Base-by-base conservation (phyloP, 2,888 invertebrate species). In the Notodonta ziczac region DNA sequence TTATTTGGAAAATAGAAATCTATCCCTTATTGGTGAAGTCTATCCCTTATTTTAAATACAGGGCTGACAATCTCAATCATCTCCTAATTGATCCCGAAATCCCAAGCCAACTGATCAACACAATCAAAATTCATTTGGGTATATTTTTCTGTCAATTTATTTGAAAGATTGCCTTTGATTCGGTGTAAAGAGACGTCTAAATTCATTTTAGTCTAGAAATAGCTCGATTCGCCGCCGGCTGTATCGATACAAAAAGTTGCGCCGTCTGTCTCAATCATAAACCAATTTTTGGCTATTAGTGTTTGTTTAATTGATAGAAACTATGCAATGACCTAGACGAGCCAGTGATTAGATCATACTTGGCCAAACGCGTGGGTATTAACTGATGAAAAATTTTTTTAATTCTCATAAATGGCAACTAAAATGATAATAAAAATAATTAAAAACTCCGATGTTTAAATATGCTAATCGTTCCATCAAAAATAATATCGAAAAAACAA, bases 61-160 rank as follows among this genome's bases (percentile, higher is more conserved):
- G n/a, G 35, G 16, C 3, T 55, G 40, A 16, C 14, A 40, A 40
- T 55, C 40, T 55, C 39, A 40, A 40, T 55, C 9, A 55, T 40
- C 9, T 40, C 40, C 6, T 83, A 86, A 88, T 88, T 88, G 87
- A 85, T 81, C 80, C 78, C 78, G 70, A 83, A 85, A 87, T 85
- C 79, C 70, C 70, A 59, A 67, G 67, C 64, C 69, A 67, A 65
- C 70, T 65, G 65, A 66, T 68, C 57, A 65, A 72, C 67, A 65
- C 74, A 78, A 80, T 80, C 77, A 73, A 70, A 72, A 70, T 73
- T 66, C 70, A 73, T 75, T 76, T 74, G 69, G 66, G 62, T 60
- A 52, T 40, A 61, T 55, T 56, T 67, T 63, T 53, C 57, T 62
- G 61, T 70, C 70, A 68, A 64, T 66, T 66, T 44, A 35, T 65